These are phyloP conservation scores for Tetropium fuscum DNA, from an alignment of 2,888 invertebrate species.

Conservation along the genomic window DNA sequence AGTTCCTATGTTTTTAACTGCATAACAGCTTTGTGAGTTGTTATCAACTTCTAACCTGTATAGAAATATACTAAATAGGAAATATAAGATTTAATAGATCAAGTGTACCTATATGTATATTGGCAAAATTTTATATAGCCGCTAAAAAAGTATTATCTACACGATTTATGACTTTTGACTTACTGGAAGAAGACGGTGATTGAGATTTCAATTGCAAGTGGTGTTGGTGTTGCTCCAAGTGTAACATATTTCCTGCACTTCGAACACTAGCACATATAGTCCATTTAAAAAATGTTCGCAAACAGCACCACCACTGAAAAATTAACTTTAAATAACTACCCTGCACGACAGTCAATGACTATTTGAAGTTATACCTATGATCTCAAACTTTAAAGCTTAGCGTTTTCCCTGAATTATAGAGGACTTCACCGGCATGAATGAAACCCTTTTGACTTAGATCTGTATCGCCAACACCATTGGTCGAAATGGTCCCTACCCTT, in stretches of 20 bases:
- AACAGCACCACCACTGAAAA: slow-evolving; percentile 24
- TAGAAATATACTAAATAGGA: too few relatives aligned
- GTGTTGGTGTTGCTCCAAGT: slow-evolving; percentile 37
- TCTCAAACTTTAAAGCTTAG: slow-evolving; percentile 40
- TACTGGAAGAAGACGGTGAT: slow-evolving; percentile 46
- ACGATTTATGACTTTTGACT: slow-evolving; percentile 23
- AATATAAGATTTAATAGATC: too few relatives aligned
- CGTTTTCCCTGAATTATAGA: slow-evolving; percentile 26
- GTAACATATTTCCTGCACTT: slow-evolving; percentile 38
- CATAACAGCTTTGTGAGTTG: not conserved
- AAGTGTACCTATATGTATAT: too few relatives aligned
- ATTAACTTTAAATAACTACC: slow-evolving; percentile 20
- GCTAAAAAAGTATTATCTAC: not conserved
- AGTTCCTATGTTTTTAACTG: not conserved
- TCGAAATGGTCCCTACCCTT: slow-evolving; percentile 26
- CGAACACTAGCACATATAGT: slow-evolving; percentile 36
- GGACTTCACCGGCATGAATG: slow-evolving; percentile 38
- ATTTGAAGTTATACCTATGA: slow-evolving; percentile 36
- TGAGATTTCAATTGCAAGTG: slow-evolving; percentile 40
- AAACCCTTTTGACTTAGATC: slow-evolving; percentile 44
- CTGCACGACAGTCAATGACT: slow-evolving; percentile 24
- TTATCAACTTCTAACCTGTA: not conserved
- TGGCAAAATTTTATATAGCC: not conserved
- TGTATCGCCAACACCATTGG: slow-evolving; percentile 40
- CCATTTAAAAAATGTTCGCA: slow-evolving; percentile 19